These are phyloP conservation scores for Drosophila fulvimacula DNA, from an alignment of 2,888 invertebrate species.

Conservation along the genomic window DNA sequence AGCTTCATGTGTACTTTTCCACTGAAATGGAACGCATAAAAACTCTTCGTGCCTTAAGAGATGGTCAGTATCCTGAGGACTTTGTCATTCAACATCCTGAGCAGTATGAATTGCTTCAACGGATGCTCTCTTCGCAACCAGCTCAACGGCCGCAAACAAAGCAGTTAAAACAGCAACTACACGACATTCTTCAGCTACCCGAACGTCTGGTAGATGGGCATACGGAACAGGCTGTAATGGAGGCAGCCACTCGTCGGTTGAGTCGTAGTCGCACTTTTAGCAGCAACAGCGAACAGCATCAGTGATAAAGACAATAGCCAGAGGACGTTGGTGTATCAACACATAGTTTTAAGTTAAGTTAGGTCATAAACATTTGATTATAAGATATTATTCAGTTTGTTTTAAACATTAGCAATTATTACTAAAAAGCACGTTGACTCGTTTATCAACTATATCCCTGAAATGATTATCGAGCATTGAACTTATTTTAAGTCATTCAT, in stretches of 20 bases:
- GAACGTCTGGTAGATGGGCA: slow-evolving; percentile 64
- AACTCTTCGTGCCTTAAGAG: slow-evolving; percentile 88
- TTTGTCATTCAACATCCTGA: slow-evolving; percentile 88
- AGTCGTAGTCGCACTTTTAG: slow-evolving; percentile 80
- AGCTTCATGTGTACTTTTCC: slow-evolving; percentile 94
- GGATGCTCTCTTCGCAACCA: slow-evolving; percentile 92
- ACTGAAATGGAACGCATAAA: slow-evolving; percentile 95
- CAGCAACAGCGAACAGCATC: slow-evolving; percentile 65
- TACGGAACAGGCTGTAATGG: slow-evolving; percentile 62
- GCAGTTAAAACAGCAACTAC: slow-evolving; percentile 86
- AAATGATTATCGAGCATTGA: slow-evolving; percentile 1
- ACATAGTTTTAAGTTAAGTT: slow-evolving; percentile 20
- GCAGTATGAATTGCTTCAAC: slow-evolving; percentile 89
- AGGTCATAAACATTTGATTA: slow-evolving; percentile 24
- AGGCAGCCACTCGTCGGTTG: slow-evolving; percentile 67
- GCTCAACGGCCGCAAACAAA: slow-evolving; percentile 90
- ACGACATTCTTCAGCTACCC: slow-evolving; percentile 73
- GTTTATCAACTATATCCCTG: slow-evolving; percentile 21
- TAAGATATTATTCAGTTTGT: slow-evolving; percentile 16
- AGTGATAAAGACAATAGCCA: slow-evolving; percentile 34
- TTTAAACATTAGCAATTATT: slow-evolving; percentile 28
- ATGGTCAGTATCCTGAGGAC: slow-evolving; percentile 88
- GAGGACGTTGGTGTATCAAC: slow-evolving; percentile 11
- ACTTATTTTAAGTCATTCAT: slow-evolving; percentile 21
- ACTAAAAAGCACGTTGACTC: slow-evolving; percentile 40